Percentiles rank a stretch among this genome's conserved stretches.
Evolutionary conservation across 2,797 vertebrate genomes (phyloP).

Genomic region (Meriones psammophilus): DNA sequence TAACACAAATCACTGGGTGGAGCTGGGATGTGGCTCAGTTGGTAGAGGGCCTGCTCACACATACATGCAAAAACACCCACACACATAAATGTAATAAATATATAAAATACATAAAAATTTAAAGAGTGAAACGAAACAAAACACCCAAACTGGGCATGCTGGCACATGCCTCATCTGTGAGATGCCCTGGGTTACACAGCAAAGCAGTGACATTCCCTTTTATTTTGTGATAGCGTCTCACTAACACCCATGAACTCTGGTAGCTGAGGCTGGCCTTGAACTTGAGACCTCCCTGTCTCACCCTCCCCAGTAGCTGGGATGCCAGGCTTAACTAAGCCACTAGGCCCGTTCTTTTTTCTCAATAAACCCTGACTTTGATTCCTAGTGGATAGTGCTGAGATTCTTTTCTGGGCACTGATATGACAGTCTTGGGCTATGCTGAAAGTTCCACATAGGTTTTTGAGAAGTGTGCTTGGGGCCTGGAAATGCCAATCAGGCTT

Average conservation of each 20-base stretch:
- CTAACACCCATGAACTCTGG: background rate
- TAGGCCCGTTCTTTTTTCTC: background rate
- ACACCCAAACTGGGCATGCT: background rate
- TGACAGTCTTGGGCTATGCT: background rate
- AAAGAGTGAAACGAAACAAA: background rate
- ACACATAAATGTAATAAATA: background rate
- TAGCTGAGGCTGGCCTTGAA: background rate
- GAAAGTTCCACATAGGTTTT: background rate
- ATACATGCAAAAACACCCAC: background rate
- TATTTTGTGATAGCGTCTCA: background rate
- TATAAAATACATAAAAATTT: background rate
- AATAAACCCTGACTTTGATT: background rate
- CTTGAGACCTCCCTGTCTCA: background rate
- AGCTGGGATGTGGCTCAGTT: background rate
- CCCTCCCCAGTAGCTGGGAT: background rate
- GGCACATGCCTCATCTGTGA: background rate
- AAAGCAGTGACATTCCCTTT: background rate
- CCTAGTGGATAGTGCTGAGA: background rate
- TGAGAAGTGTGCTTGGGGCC: background rate
- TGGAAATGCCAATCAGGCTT: background rate
- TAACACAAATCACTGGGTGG: background rate
- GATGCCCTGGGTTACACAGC: background rate
- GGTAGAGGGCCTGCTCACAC: too few relatives aligned
- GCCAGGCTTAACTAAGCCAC: background rate
- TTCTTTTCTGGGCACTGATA: background rate